Evolutionary conservation across 2,797 vertebrate genomes (phyloP), one percentile per base, ranked within the genome.

Genomic region (Chrosomus eos): DNA sequence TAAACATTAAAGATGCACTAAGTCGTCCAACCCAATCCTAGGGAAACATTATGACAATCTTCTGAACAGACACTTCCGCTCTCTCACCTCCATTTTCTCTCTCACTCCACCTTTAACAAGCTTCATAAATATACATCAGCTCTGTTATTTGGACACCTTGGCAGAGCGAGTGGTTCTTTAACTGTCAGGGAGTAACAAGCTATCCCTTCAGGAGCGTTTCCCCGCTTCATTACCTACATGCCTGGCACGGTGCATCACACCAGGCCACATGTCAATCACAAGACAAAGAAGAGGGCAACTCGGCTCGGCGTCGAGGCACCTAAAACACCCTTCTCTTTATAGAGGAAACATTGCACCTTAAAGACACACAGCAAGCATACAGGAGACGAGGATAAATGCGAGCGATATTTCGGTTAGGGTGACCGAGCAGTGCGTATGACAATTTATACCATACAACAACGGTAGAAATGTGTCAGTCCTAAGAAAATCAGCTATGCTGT

Each of bases 91-190:
- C 64, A 62, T 72, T 68, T 38, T 83, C 83, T 72, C 80, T 31
- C 53, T 79, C 28, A 31, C 85, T 64, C 78, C 16, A 64, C 66
- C 88, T 84, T 83, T 89, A 89, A 89, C 88, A 89, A 89, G 88
- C 87, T 89, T 89, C 87, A 89, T 89, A 88, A 89, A 89, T 88
- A 89, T 89, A 89, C 88, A 89, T 88, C 85, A 85, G 88, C 83
- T 87, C 71, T 74, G 68, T 72, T 85, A 79, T 85, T 74, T 82
- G 85, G 88, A 87, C 85, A 87, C 85, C 60, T 79, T 85, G 88
- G 88, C 87, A 88, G 88, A 84, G 55, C 70, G 85, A 88, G 85
- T 60, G 80, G 71, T 83, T 85, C 85, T 89, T 89, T 88, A 89
- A 84, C 87, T 89, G 87, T 88, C 88, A 89, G 83, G 87, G 75